phyloP scores from a whole-genome alignment of 1,140 invertebrate species.

The Lineus longissimus region DNA sequence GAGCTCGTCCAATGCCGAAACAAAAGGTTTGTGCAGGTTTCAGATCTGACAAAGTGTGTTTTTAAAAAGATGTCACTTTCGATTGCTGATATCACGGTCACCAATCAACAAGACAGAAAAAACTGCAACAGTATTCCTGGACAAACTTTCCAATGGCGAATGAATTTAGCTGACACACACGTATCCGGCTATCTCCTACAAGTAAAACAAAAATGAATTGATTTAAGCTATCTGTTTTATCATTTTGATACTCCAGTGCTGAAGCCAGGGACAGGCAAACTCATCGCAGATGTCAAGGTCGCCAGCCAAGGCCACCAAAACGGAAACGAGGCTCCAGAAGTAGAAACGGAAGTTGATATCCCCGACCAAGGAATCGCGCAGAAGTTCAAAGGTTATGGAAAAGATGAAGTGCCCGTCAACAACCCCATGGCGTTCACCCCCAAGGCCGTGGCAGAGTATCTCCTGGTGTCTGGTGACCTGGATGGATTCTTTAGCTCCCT shows the following conservation, averaged over 20 bases:
- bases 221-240: neutral
- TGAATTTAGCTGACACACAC: too few species aligned
- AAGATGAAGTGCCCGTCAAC: neutral
- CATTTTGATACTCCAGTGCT: neutral
- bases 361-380: neutral
- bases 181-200: too few species aligned
- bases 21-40: too few species aligned
- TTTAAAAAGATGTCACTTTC: too few species aligned
- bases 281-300: neutral
- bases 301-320: neutral
- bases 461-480: neutral
- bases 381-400: neutral
- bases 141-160: too few species aligned
- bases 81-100: too few species aligned
- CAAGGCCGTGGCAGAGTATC: neutral
- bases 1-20: too few species aligned
- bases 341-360: neutral
- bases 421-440: conserved; percentile 2
- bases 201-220: too few species aligned
- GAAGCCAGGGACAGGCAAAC: neutral
- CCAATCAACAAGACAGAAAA: too few species aligned
- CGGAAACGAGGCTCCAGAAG: neutral
- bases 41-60: too few species aligned
- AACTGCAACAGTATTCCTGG: too few species aligned
- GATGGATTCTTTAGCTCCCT: neutral